Base-by-base conservation (phyloP, 2,113 vertebrate genomes). In the Puma concolor region DNA sequence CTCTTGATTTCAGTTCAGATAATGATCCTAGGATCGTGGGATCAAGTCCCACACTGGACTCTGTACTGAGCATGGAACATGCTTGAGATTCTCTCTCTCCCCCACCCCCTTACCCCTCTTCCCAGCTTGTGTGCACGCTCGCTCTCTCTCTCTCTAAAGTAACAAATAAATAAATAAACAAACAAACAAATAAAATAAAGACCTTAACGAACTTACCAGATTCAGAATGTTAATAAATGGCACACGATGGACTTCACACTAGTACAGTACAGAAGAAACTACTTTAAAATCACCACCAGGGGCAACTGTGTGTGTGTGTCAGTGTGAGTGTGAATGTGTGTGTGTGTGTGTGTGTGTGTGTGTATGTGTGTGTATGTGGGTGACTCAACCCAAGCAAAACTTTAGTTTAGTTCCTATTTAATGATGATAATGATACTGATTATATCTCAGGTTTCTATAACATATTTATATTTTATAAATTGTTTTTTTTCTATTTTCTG, bases 381-480 rank as follows among this genome's bases (percentile, higher is more conserved):
- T 88, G 64, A 83, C 25, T 67, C 44, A 82, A 11, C 19, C 23
- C 17, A 91, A 82, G 74, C 16, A 50, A 88, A 95, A 91, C 25
- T 63, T 33, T 41, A 81, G 66, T 25, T 50, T 38, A 48, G 15
- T 48, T 92, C 25, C 44, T 94, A 2, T 11, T 54, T 4, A 81
- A 33, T 60, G n/a, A 63, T 17, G 21, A 29, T 84, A 63, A 94
- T 17, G 7, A 72, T 57, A 76, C 36, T 92, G 81, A 84, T 81
- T 74, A 33, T 2, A 82, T 38, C 25, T 89, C 57, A 82, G 1
- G 63, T 66, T 72, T 94, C n/a, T 54, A 2, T 60, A 27, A 5
- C 4, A 76, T 36, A n/a, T 57, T 52, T 94, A 41, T 14, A 69
- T 63, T 84, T 60, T 60, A 33, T 60, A 54, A 36, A 14, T 19